Evolutionary conservation across 2,797 vertebrate genomes (phyloP).

Genomic region (Diglossa cyanea): DNA sequence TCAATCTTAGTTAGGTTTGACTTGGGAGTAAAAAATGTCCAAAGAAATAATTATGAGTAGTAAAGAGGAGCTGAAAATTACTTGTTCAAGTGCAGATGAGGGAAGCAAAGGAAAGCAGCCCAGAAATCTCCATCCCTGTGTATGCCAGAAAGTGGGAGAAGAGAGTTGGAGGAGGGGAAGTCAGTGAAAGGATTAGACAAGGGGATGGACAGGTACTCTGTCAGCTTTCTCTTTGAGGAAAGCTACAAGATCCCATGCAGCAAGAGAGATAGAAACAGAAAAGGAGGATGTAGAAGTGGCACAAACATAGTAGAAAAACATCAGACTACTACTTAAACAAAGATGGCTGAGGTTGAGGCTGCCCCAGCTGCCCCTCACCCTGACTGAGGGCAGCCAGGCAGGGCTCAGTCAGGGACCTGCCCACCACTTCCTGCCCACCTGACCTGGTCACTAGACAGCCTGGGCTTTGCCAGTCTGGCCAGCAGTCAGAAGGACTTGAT

Average conservation of each 20-base stretch:
- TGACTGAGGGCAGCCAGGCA: not conserved
- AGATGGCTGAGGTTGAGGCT: fast-evolving
- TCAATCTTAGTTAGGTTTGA: not conserved
- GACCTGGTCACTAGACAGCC: not conserved
- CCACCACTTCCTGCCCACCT: not conserved
- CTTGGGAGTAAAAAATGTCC: not conserved
- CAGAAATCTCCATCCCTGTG: not conserved
- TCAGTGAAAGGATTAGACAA: not conserved
- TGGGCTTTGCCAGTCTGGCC: not conserved
- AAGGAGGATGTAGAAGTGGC: not conserved
- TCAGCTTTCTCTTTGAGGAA: not conserved
- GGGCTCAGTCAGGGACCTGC: not conserved
- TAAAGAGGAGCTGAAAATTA: not conserved
- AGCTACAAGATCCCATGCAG: not conserved
- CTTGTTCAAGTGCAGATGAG: conserved; percentile 3
- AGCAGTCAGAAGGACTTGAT: not conserved
- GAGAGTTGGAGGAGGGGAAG: not conserved
- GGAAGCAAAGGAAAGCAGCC: conserved; percentile 11
- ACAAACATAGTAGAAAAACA: not conserved
- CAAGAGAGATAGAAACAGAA: not conserved
- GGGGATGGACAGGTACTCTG: not conserved
- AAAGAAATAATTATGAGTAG: conserved; percentile 8
- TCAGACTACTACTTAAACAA: not conserved
- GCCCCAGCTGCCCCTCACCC: not conserved
- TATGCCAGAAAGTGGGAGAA: not conserved